A percentile compares a stretch with the other conserved stretches of the same genome.
These are phyloP conservation scores for Clanis bilineata DNA, from an alignment of 2,888 invertebrate genomes.

Conservation along the genomic window DNA sequence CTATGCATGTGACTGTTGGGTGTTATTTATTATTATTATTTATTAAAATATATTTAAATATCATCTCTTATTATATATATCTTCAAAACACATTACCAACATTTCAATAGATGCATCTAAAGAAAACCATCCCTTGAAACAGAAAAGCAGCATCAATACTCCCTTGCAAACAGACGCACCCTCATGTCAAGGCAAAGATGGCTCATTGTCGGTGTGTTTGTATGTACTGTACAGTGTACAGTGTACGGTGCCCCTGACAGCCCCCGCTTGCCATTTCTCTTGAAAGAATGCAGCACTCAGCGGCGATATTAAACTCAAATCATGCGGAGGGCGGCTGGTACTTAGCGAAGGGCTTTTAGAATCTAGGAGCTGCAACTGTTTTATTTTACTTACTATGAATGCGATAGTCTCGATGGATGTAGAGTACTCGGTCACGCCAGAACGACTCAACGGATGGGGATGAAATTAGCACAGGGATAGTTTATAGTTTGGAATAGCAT, in stretches of 20 bases:
- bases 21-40: no score
- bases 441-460: no score
- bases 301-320: constrained; percentile 78
- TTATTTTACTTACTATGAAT: no score
- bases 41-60: no score
- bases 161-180: constrained; percentile 4
- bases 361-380: background rate
- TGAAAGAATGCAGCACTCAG: constrained; percentile 71
- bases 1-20: no score
- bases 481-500: no score
- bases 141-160: constrained; percentile 9
- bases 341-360: constrained; percentile 8
- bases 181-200: constrained; percentile 3
- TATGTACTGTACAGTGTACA: no score
- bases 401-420: no score
- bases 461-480: no score
- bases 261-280: constrained; percentile 53
- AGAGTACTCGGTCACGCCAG: no score
- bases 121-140: background rate
- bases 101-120: background rate
- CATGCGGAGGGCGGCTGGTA: constrained; percentile 50
- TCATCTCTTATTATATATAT: background rate
- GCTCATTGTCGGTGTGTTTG: constrained; percentile 5
- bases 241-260: background rate
- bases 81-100: background rate